These are phyloP conservation scores for Amyelois transitella DNA, from an alignment of 1,140 invertebrate species.

Conservation along the genomic window DNA sequence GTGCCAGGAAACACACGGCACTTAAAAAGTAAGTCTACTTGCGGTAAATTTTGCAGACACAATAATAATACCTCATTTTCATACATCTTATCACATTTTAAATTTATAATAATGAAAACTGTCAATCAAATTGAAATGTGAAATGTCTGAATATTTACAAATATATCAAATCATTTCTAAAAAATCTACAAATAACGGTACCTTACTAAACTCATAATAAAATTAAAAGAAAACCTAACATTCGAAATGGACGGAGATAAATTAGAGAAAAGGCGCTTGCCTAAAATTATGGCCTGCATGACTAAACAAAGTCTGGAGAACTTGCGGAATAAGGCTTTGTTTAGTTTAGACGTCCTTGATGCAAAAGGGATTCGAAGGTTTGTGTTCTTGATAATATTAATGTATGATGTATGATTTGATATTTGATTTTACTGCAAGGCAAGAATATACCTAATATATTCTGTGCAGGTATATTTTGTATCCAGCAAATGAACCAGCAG, in stretches of 20 bases:
- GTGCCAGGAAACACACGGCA: too few species aligned
- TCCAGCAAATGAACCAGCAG: too few species aligned
- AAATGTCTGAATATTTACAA: neutral
- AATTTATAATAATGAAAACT: neutral
- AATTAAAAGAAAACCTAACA: neutral
- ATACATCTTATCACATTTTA: neutral
- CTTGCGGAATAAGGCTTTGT: conserved; percentile 50
- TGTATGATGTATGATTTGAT: too few species aligned
- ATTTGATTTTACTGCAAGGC: neutral
- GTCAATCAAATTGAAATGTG: neutral
- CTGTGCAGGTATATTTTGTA: too few species aligned
- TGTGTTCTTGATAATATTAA: too few species aligned
- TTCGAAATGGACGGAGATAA: neutral
- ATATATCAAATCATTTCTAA: neutral
- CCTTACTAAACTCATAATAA: neutral
- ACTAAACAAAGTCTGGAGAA: conserved; percentile 60
- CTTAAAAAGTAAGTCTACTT: too few species aligned
- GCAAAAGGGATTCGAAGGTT: conserved; percentile 59
- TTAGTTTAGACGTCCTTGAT: conserved; percentile 45
- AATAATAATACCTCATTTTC: too few species aligned
- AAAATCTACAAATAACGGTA: neutral
- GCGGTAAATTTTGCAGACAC: too few species aligned
- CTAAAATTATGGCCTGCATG: conserved; percentile 64
- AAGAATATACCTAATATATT: neutral
- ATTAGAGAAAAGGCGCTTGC: conserved; percentile 23